Conservation (phyloP, 1,140 invertebrate species). For the Hyphantria cunea region DNA sequence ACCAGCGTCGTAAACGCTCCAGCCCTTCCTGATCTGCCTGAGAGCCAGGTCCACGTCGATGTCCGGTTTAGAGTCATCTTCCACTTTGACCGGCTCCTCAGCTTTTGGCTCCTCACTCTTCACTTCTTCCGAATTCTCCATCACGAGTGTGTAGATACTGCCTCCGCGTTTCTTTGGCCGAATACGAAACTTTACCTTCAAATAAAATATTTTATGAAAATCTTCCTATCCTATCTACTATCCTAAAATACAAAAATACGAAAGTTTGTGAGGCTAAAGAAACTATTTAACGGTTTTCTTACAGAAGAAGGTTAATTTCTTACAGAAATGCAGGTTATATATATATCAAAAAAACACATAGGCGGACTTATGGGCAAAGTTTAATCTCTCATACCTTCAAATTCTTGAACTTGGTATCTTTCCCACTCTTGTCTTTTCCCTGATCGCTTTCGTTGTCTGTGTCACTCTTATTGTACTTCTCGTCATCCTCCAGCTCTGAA, state of each 20-base stretch:
- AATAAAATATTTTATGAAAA: too few species aligned
- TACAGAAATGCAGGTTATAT: too few species aligned
- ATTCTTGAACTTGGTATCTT: slow-evolving; percentile 65
- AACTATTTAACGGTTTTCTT: too few species aligned
- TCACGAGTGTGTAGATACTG: slow-evolving; percentile 63
- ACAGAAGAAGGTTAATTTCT: too few species aligned
- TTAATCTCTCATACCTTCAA: slow-evolving; percentile 72
- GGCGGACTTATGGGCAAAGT: too few species aligned
- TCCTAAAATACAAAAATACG: too few species aligned
- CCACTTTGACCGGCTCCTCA: slow-evolving; percentile 43
- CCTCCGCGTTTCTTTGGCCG: slow-evolving; percentile 66
- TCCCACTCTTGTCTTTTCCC: slow-evolving; percentile 55
- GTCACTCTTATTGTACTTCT: slow-evolving; percentile 76
- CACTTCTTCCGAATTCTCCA: slow-evolving; percentile 48
- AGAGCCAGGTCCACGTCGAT: slow-evolving; percentile 67
- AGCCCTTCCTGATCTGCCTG: slow-evolving; percentile 87
- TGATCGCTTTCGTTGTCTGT: slow-evolving; percentile 73
- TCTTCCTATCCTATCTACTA: too few species aligned
- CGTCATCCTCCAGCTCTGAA: slow-evolving; percentile 79
- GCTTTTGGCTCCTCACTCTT: slow-evolving; percentile 44
- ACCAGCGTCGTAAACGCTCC: slow-evolving; percentile 88
- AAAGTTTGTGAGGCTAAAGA: too few species aligned
- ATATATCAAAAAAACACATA: too few species aligned
- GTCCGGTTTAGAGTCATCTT: slow-evolving; percentile 56
- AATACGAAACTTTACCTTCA: slow-evolving; percentile 70